phyloP scores from a whole-genome alignment of 2,888 invertebrate genomes.

The Caenorhabditis virilis region DNA sequence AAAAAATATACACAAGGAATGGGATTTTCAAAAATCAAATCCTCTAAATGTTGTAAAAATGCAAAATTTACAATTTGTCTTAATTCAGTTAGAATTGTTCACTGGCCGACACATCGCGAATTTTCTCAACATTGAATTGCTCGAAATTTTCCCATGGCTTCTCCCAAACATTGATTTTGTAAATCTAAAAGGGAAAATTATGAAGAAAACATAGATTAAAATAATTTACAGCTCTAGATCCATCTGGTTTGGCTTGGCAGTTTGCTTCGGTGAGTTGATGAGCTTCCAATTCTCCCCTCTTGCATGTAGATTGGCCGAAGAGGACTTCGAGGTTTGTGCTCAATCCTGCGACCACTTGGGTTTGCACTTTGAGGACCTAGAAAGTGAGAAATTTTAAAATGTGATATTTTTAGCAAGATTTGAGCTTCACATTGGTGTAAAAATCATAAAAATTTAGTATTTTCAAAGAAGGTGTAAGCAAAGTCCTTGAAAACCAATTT shows the following conservation, averaged over 20 bases:
- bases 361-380: slow-evolving; percentile 51
- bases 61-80: neutral
- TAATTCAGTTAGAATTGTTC: slow-evolving; percentile 51
- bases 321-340: slow-evolving; percentile 49
- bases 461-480: too few relatives aligned
- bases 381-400: too few relatives aligned
- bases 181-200: slow-evolving; percentile 24
- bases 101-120: slow-evolving; percentile 44
- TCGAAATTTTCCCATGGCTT: slow-evolving; percentile 61
- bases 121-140: slow-evolving; percentile 51
- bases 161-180: slow-evolving; percentile 54
- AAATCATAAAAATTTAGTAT: too few relatives aligned
- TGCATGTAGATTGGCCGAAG: slow-evolving; percentile 48
- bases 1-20: too few relatives aligned
- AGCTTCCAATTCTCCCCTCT: slow-evolving; percentile 44
- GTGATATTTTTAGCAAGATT: too few relatives aligned
- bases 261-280: slow-evolving; percentile 40
- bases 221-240: slow-evolving; percentile 34
- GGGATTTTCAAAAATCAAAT: too few relatives aligned
- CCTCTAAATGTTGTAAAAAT: too few relatives aligned
- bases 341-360: slow-evolving; percentile 56
- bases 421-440: too few relatives aligned
- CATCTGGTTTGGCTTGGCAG: slow-evolving; percentile 45
- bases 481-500: too few relatives aligned
- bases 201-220: neutral